These are phyloP conservation scores for Pararge aegeria DNA, from an alignment of 1,140 invertebrate genomes.

Conservation along the genomic window DNA sequence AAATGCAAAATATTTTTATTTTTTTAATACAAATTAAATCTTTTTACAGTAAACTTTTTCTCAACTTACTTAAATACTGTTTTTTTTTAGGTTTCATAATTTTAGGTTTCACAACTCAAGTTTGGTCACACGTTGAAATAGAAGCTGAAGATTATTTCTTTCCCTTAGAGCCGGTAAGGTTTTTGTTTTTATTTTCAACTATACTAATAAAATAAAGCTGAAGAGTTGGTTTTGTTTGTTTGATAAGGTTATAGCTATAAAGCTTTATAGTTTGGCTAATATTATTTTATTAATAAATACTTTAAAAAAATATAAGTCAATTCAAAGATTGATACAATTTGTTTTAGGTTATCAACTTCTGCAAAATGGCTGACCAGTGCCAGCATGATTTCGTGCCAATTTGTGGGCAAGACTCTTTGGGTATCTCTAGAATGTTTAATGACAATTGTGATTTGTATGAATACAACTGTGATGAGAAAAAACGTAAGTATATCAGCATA, in stretches of 20 bases:
- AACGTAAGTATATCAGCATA: conserved; percentile 68
- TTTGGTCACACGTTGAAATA: conserved; percentile 66
- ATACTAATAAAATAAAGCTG: too few species aligned
- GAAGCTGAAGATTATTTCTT: conserved; percentile 74
- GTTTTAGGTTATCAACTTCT: conserved; percentile 67
- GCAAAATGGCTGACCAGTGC: conserved; percentile 69
- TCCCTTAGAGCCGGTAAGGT: conserved; percentile 63
- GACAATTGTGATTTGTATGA: conserved; percentile 69
- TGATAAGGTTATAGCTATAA: too few species aligned
- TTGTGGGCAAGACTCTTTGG: conserved; percentile 66
- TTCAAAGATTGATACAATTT: background rate
- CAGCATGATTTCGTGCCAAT: conserved; percentile 68
- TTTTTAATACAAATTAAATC: too few species aligned
- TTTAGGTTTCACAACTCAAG: conserved; percentile 58
- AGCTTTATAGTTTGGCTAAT: too few species aligned
- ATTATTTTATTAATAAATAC: too few species aligned
- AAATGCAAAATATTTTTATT: background rate
- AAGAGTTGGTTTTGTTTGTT: too few species aligned
- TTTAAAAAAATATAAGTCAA: too few species aligned
- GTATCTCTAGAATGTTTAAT: conserved; percentile 66
- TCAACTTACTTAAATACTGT: too few species aligned
- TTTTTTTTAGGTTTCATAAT: too few species aligned
- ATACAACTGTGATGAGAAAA: conserved; percentile 71
- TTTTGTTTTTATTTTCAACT: background rate
- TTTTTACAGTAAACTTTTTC: too few species aligned